Evolutionary conservation across 2,113 vertebrate species (phyloP).

Genomic region (Xenus cinereus): DNA sequence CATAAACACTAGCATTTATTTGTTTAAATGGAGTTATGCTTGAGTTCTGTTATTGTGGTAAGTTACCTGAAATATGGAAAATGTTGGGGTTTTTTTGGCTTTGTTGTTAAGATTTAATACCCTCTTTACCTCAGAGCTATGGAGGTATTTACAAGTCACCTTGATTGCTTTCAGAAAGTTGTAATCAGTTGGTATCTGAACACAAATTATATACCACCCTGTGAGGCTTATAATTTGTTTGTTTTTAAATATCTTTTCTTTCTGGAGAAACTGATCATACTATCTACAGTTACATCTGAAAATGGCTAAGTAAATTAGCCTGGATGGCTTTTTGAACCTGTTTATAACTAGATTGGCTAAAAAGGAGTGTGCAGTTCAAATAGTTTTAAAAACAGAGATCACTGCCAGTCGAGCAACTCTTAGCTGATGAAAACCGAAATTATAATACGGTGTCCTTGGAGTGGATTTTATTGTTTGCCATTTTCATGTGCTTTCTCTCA

Average conservation of each 20-base stretch:
- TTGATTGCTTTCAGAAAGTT: not conserved
- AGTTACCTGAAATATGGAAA: not conserved
- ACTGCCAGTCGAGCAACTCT: not conserved
- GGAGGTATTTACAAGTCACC: not conserved
- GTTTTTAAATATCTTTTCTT: not conserved
- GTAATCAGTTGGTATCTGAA: not conserved
- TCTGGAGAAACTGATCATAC: not conserved
- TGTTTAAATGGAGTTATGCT: not conserved
- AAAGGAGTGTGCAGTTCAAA: not conserved
- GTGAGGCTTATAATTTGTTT: not conserved
- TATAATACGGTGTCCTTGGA: not conserved
- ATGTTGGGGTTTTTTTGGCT: not conserved
- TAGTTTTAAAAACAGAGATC: not conserved
- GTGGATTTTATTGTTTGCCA: not conserved
- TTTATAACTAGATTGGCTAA: not conserved
- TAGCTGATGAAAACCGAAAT: not conserved
- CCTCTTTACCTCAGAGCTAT: not conserved
- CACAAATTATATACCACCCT: not conserved
- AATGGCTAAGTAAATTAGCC: not conserved
- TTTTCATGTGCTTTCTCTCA: fast-evolving
- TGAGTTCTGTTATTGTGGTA: not conserved
- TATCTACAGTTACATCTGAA: not conserved
- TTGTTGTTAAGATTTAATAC: not conserved
- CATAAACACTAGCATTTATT: not conserved
- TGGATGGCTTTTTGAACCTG: not conserved